Conservation (phyloP, 2,113 vertebrate species). For the Trochalopteron elliotii region DNA sequence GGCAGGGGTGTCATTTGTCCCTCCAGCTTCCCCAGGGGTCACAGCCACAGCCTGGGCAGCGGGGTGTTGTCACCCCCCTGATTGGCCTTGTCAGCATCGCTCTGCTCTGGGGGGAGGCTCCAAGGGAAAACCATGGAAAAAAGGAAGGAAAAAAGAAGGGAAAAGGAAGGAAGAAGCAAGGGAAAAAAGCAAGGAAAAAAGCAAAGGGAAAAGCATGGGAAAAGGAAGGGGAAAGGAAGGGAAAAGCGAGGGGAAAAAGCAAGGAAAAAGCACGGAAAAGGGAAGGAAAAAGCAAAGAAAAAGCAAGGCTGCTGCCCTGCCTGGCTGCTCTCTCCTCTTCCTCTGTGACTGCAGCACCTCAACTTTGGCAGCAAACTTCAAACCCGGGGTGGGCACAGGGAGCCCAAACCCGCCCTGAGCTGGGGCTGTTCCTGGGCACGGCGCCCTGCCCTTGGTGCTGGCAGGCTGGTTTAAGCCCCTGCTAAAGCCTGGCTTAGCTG, state of each 20-base stretch:
- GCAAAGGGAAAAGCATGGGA: background rate
- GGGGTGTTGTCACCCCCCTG: background rate
- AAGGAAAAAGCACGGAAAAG: background rate
- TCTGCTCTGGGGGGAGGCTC: background rate
- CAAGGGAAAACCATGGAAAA: background rate
- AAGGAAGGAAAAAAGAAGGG: background rate
- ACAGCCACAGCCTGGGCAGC: rapidly evolving
- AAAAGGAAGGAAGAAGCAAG: background rate
- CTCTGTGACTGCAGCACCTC: background rate
- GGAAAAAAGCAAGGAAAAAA: background rate
- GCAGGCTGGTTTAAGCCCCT: background rate
- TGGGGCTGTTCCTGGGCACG: background rate
- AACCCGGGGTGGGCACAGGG: rapidly evolving
- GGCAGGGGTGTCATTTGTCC: rapidly evolving
- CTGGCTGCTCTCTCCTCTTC: background rate
- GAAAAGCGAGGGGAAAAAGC: background rate
- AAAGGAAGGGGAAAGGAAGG: background rate
- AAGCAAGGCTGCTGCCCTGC: background rate
- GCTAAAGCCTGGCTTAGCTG: background rate
- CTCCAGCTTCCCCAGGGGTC: rapidly evolving
- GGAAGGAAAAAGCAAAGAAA: background rate
- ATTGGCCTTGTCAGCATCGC: rapidly evolving
- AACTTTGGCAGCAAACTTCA: background rate
- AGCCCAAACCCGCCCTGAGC: rapidly evolving
- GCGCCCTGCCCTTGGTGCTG: background rate